Evolutionary conservation across 2,113 vertebrate species (phyloP).

Genomic region (Pseudorectes ferrugineus): DNA sequence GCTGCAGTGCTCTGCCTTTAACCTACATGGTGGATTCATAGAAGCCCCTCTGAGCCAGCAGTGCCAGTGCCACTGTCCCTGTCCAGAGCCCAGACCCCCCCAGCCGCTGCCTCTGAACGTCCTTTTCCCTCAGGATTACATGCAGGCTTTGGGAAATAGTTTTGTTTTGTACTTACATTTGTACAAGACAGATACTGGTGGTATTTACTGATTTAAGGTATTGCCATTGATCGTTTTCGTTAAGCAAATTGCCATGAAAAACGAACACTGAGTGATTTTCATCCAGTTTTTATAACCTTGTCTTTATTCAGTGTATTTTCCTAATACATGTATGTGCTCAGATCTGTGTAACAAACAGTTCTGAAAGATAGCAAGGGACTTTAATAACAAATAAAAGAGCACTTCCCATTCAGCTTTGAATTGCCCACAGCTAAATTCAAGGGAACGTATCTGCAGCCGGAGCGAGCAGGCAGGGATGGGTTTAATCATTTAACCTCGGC

Average conservation of each 20-base stretch:
- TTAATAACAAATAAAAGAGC: slow-evolving; percentile 69
- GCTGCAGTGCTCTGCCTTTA: neutral
- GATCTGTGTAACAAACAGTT: slow-evolving; percentile 18
- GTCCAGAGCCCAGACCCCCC: neutral
- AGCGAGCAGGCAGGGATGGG: slow-evolving; percentile 41
- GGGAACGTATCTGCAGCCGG: slow-evolving; percentile 14
- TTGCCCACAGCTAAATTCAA: slow-evolving; percentile 66
- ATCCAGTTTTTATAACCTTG: neutral
- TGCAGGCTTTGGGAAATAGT: neutral
- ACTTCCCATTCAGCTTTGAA: slow-evolving; percentile 53
- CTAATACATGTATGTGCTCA: slow-evolving; percentile 1
- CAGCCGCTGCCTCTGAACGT: neutral
- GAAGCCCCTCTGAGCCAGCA: fast-evolving
- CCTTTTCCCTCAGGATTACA: neutral
- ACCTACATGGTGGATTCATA: fast-evolving
- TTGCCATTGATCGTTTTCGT: neutral
- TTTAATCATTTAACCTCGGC: slow-evolving; percentile 67
- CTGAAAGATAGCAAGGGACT: slow-evolving; percentile 34
- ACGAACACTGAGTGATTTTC: neutral
- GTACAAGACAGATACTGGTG: neutral
- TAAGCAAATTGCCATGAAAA: neutral
- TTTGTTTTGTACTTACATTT: neutral
- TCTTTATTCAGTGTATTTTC: neutral
- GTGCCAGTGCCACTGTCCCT: neutral
- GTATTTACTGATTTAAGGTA: neutral